A percentile compares a stretch with the other conserved stretches of the same genome.
Conservation (phyloP, 2,113 vertebrate genomes). For the Neogobius melanostomus region DNA sequence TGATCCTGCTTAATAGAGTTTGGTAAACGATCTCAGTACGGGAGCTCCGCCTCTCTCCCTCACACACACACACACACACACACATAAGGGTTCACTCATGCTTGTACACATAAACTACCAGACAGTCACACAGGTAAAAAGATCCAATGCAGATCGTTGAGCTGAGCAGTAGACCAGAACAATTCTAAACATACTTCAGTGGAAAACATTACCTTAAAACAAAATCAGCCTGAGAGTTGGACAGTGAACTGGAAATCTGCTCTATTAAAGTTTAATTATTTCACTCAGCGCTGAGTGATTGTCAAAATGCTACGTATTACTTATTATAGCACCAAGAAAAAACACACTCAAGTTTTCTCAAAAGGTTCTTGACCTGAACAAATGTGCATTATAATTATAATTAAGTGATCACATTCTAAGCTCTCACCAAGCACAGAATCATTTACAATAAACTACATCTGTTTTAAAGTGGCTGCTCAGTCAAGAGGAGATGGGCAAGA, state of each 20-base stretch:
- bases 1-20: conserved; percentile 80
- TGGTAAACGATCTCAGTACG: conserved; percentile 78
- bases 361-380: too few relatives aligned
- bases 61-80: conserved; percentile 21
- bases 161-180: conserved; percentile 57
- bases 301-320: too few relatives aligned
- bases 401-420: conserved; percentile 42
- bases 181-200: conserved; percentile 44
- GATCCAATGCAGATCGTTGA: conserved; percentile 53
- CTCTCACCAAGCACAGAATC: conserved; percentile 68
- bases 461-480: conserved; percentile 44
- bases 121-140: conserved; percentile 61
- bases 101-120: conserved; percentile 42
- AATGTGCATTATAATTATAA: too few relatives aligned
- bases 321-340: too few relatives aligned
- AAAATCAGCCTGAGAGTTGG: conserved; percentile 3
- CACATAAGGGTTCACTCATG: conserved; percentile 31
- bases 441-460: conserved; percentile 54
- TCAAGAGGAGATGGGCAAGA: conserved; percentile 42
- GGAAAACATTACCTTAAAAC: conserved; percentile 27
- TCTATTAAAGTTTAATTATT: background rate
- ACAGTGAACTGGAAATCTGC: background rate
- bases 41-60: conserved; percentile 48
- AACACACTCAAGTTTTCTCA: too few relatives aligned
- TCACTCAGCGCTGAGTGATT: too few relatives aligned